Evolutionary conservation across 2,888 invertebrate genomes (phyloP).

Genomic region (Anticlea derivata): DNA sequence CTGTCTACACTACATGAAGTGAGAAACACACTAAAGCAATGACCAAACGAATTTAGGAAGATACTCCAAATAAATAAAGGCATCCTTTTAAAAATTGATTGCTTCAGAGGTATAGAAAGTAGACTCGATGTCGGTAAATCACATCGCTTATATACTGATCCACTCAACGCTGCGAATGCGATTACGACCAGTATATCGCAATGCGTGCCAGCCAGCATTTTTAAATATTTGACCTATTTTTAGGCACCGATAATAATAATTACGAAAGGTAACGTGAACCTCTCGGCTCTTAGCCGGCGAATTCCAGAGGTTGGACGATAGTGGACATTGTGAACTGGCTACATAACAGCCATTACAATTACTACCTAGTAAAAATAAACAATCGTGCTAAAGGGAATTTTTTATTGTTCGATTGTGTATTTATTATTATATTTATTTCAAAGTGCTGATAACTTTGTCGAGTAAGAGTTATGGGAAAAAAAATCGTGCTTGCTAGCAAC

Average conservation of each 20-base stretch:
- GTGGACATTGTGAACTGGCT: slow-evolving; percentile 33
- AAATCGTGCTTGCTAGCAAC: slow-evolving; percentile 51
- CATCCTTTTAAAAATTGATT: not conserved
- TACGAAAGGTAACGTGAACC: slow-evolving; percentile 81
- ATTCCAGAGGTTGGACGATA: slow-evolving; percentile 46
- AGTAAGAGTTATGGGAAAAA: slow-evolving; percentile 39
- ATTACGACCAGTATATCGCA: slow-evolving; percentile 64
- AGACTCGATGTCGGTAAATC: slow-evolving; percentile 22
- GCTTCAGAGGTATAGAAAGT: not conserved
- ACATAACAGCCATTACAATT: not conserved
- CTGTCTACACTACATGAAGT: too few relatives aligned
- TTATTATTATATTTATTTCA: not conserved
- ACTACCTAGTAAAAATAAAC: not conserved
- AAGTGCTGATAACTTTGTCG: slow-evolving; percentile 2
- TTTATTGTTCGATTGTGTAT: too few relatives aligned
- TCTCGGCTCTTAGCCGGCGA: slow-evolving; percentile 59
- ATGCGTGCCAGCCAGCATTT: slow-evolving; percentile 74
- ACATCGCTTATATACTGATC: slow-evolving; percentile 41
- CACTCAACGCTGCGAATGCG: slow-evolving; percentile 57
- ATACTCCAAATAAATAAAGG: too few relatives aligned
- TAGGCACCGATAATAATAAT: slow-evolving; percentile 80
- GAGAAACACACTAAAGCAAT: too few relatives aligned
- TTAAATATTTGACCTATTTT: slow-evolving; percentile 82
- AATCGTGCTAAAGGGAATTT: not conserved
- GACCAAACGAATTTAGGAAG: too few relatives aligned